Percentiles rank a stretch among this genome's conserved stretches.
phyloP scores from a whole-genome alignment of 1,140 invertebrate genomes.

The Macrocentrus cingulum region DNA sequence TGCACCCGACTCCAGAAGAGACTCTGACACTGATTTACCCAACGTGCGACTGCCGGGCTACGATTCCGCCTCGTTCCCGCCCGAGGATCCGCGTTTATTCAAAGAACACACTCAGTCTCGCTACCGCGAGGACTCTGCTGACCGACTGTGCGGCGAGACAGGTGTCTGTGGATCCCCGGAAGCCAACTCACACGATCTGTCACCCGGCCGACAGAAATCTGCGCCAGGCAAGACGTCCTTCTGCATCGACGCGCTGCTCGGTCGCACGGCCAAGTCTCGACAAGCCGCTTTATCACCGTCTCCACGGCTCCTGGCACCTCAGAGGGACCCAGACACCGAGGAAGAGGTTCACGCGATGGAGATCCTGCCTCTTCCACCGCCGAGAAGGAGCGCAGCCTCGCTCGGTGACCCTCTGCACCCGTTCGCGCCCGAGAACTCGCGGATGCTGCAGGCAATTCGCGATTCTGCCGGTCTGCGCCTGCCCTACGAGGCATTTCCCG shows the following conservation, averaged over 20 bases:
- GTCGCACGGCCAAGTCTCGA: slow-evolving; percentile 35
- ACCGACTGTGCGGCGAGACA: slow-evolving; percentile 18
- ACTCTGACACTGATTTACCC: slow-evolving; percentile 11
- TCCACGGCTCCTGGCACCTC: slow-evolving; percentile 30
- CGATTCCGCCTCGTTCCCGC: not conserved
- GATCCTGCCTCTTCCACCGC: slow-evolving; percentile 1
- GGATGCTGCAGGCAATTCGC: slow-evolving; percentile 22
- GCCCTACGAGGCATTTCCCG: slow-evolving; percentile 10
- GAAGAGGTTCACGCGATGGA: not conserved
- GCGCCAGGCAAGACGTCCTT: slow-evolving; percentile 62
- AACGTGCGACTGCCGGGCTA: slow-evolving; percentile 8
- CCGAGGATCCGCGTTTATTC: not conserved
- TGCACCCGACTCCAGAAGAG: slow-evolving; percentile 17
- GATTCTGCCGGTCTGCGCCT: slow-evolving; percentile 2
- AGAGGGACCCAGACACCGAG: slow-evolving; percentile 28
- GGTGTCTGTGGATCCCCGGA: slow-evolving; percentile 13
- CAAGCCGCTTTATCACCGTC: slow-evolving; percentile 53
- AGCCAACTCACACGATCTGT: slow-evolving; percentile 23
- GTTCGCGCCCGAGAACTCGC: slow-evolving; percentile 22
- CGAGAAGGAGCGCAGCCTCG: slow-evolving; percentile 25
- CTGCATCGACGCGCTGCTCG: slow-evolving; percentile 70
- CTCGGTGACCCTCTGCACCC: slow-evolving; percentile 30
- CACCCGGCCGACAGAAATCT: slow-evolving; percentile 28
- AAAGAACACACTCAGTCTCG: too few species aligned
- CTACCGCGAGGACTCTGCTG: slow-evolving; percentile 16